These are phyloP conservation scores for Argyra leucocephala DNA, from an alignment of 2,888 invertebrate genomes.

Conservation along the genomic window DNA sequence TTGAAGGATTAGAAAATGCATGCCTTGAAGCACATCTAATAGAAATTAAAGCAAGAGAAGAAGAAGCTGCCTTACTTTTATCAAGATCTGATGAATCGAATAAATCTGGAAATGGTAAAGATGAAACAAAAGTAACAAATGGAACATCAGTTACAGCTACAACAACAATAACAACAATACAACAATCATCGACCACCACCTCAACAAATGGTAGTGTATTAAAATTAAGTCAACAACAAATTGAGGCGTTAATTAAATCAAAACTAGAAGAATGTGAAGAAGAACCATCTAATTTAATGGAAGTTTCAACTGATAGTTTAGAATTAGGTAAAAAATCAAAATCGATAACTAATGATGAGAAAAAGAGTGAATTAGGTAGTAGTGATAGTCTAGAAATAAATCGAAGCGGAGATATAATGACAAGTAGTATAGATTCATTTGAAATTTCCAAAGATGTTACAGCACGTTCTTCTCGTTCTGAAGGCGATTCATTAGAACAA, in stretches of 20 bases:
- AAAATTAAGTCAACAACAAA: constrained; percentile 29
- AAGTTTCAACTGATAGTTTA: constrained; percentile 55
- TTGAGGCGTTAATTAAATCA: constrained; percentile 41
- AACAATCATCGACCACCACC: constrained; percentile 21
- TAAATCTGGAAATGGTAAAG: constrained; percentile 36
- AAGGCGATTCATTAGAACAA: constrained; percentile 40
- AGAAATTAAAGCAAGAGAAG: constrained; percentile 74
- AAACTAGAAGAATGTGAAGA: constrained; percentile 37
- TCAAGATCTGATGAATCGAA: constrained; percentile 46
- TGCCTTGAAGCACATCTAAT: constrained; percentile 74
- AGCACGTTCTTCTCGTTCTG: constrained; percentile 33
- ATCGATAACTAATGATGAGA: constrained; percentile 37
- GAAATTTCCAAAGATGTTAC: constrained; percentile 43
- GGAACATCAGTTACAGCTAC: constrained; percentile 31
- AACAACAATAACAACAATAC: constrained; percentile 28
- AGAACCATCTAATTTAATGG: constrained; percentile 46
- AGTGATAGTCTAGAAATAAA: constrained; percentile 60
- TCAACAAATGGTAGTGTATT: constrained; percentile 14
- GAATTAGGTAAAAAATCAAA: constrained; percentile 37
- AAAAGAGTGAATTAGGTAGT: constrained; percentile 50
- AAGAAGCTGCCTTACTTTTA: constrained; percentile 69
- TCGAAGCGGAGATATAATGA: constrained; percentile 47
- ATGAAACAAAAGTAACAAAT: constrained; percentile 28
- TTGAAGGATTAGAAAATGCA: constrained; percentile 83
- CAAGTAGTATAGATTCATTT: constrained; percentile 49